Evolutionary conservation across 2,797 vertebrate genomes (phyloP), one percentile per base, ranked within the genome.

Genomic region (Saxicola maurus): DNA sequence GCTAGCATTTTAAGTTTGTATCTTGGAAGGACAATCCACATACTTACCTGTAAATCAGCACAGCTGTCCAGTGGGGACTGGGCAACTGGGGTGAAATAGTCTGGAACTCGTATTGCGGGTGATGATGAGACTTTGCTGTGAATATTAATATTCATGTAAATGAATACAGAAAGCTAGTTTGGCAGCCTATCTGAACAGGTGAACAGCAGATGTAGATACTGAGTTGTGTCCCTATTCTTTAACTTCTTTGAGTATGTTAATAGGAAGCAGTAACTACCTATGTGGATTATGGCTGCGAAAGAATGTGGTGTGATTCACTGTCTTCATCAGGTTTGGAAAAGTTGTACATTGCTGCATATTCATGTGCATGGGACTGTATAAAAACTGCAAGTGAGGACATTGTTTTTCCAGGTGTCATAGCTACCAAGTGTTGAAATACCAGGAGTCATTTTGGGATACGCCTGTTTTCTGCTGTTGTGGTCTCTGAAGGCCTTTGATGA

Each of bases 381-480:
- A 79, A 93, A 94, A 65, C 78, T 90, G 72, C 92, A 91, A 88
- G 81, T 64, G 72, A 84, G 46, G 59, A 86, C 93, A 92, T 94
- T 95, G 71, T 88, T 93, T 60, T 82, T 86, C 71, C 31, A n/a
- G 37, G 49, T 64, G 72, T 95, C 88, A 91, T 82, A 90, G 72
- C 67, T 91, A 80, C 30, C 4, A 60, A 79, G 84, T 90, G 78
- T 90, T 69, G 86, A 92, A 91, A 91, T 85, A 28, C 46, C 35
- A 46, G 46, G 37, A 90, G 68, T 90, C 49, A 72, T 82, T 89
- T 74, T 88, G 72, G 79, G 68, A 69, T 85, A 89, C 75, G 18
- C 92, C 89, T 89, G 0, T 89, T 88, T 91, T 88, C 45, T 90
- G 23, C 72, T 77, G 21, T 18, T 52, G 23, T 59, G 33, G 25